These are phyloP conservation scores for Drosophila bipectinata DNA, from an alignment of 1,140 invertebrate species.

Conservation along the genomic window DNA sequence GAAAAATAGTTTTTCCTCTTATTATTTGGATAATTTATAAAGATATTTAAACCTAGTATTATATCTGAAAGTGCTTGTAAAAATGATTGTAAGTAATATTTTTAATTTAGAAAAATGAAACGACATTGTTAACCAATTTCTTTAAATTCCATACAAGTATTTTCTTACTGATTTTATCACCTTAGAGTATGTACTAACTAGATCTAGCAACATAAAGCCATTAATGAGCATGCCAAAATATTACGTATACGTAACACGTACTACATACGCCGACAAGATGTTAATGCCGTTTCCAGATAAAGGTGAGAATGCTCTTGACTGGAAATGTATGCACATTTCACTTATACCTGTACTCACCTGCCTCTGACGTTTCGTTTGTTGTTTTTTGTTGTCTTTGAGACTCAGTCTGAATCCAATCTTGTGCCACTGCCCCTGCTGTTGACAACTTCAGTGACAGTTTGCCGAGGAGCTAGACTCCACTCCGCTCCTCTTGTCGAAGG, in stretches of 20 bases:
- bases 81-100: no score
- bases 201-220: not conserved
- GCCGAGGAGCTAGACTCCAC: constrained; percentile 37
- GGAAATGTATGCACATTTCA: constrained; percentile 22
- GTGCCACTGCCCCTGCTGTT: constrained; percentile 26
- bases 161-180: not conserved
- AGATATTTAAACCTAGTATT: no score
- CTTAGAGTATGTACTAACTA: not conserved
- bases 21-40: no score
- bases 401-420: constrained; percentile 6
- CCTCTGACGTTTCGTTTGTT: not conserved
- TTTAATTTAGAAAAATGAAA: no score
- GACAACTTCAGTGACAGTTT: constrained; percentile 74
- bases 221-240: constrained; percentile 18
- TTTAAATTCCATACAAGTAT: no score
- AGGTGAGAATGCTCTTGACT: not conserved
- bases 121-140: no score
- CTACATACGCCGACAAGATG: constrained; percentile 22
- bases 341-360: constrained; percentile 31
- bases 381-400: constrained; percentile 1
- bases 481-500: not conserved
- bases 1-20: no score
- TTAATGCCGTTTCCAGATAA: constrained; percentile 31
- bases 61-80: no score
- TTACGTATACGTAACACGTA: constrained; percentile 24